These are phyloP conservation scores for Rhabditophanes sp. DNA, from an alignment of 2,888 invertebrate species.

Conservation along the genomic window DNA sequence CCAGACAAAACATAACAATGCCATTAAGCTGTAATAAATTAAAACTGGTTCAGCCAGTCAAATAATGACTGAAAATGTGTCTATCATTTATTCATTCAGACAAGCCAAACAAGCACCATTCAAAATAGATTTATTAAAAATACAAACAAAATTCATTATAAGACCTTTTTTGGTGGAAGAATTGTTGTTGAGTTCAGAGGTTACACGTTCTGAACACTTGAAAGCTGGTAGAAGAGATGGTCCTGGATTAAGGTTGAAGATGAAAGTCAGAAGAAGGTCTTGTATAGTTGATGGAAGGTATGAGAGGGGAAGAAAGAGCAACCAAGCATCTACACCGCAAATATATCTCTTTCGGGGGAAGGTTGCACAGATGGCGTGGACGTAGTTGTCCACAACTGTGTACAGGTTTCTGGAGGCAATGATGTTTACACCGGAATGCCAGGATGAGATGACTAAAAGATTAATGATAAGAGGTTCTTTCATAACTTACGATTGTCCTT, in stretches of 20 bases:
- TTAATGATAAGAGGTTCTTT: conserved; percentile 1
- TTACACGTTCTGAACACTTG: too few species aligned
- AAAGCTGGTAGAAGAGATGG: conserved; percentile 6
- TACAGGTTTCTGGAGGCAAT: conserved; percentile 26
- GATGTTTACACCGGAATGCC: conserved; percentile 22
- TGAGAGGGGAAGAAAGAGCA: conserved; percentile 28
- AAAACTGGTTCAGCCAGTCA: too few species aligned
- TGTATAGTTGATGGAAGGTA: conserved; percentile 16
- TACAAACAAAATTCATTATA: too few species aligned
- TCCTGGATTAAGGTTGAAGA: conserved; percentile 5
- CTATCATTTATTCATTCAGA: too few species aligned
- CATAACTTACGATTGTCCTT: conserved; percentile 29
- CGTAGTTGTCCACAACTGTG: conserved; percentile 31
- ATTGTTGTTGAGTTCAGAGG: too few species aligned
- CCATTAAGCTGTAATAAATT: too few species aligned
- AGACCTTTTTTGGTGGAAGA: too few species aligned
- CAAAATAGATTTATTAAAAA: too few species aligned
- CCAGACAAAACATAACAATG: too few species aligned
- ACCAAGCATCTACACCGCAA: conserved; percentile 30
- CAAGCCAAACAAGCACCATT: too few species aligned
- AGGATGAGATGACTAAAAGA: conserved; percentile 11
- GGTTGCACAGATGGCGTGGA: conserved; percentile 23
- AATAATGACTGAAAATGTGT: too few species aligned
- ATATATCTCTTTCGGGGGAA: conserved; percentile 15
- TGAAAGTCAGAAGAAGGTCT: conserved; percentile 7